A percentile compares a stretch with the other conserved stretches of the same genome.
These are phyloP conservation scores for Tanypteryx hageni DNA, from an alignment of 2,888 invertebrate species.

Conservation along the genomic window DNA sequence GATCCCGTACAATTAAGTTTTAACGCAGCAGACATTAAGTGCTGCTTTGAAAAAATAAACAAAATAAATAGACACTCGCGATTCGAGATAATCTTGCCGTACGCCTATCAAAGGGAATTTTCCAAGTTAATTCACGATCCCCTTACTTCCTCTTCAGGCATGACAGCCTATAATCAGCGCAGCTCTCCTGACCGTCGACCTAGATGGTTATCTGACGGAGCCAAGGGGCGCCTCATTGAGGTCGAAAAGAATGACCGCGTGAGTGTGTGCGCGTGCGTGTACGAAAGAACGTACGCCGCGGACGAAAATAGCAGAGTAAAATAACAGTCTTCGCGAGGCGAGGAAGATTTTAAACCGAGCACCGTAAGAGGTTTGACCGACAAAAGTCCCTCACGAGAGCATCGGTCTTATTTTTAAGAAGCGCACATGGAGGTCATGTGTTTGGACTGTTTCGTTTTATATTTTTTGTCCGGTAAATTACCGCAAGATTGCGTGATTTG, in stretches of 20 bases:
- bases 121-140: background rate
- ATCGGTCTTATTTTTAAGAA: constrained; percentile 20
- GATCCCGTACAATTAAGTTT: no score
- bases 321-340: background rate
- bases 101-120: background rate
- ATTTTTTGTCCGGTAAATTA: constrained; percentile 36
- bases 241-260: no score
- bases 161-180: constrained; percentile 4
- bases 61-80: no score
- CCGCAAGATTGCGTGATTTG: constrained; percentile 59
- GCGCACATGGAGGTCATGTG: background rate
- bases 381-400: background rate
- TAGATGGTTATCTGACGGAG: background rate
- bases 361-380: constrained; percentile 23
- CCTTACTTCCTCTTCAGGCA: background rate
- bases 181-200: background rate
- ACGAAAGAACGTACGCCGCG: background rate
- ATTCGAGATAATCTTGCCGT: no score
- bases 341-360: background rate
- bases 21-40: no score
- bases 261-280: background rate
- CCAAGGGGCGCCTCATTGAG: background rate
- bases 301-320: background rate
- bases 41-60: no score
- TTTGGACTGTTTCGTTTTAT: background rate